phyloP scores from a whole-genome alignment of 2,888 invertebrate species.

The Rhyacophila evoluta region DNA sequence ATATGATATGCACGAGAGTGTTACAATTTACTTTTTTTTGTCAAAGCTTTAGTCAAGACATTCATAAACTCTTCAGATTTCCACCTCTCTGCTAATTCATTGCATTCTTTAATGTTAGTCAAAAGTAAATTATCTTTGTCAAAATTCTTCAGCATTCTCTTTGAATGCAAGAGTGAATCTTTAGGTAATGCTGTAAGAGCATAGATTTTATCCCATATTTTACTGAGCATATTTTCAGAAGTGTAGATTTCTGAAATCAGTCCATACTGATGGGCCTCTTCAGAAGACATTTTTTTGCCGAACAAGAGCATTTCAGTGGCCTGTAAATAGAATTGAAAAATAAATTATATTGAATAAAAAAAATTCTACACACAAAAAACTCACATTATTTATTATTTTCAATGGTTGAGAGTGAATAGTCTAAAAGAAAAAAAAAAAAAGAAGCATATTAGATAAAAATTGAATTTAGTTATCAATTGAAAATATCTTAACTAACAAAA shows the following conservation, averaged over 20 bases:
- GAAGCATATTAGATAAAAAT: too few relatives aligned
- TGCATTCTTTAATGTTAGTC: conserved; percentile 77
- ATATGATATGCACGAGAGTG: too few relatives aligned
- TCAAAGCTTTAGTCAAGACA: conserved; percentile 71
- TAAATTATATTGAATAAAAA: too few relatives aligned
- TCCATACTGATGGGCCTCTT: conserved; percentile 82
- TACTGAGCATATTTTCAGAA: conserved; percentile 70
- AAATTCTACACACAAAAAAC: too few relatives aligned
- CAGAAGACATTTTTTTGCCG: conserved; percentile 81
- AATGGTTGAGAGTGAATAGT: too few relatives aligned
- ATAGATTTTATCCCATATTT: conserved; percentile 72
- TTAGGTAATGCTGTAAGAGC: conserved; percentile 70
- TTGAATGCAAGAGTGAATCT: conserved; percentile 75
- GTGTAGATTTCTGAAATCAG: conserved; percentile 85
- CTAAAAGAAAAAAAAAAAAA: too few relatives aligned
- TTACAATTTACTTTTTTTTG: conserved; percentile 43
- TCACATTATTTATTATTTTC: too few relatives aligned
- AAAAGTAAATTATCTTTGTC: conserved; percentile 73
- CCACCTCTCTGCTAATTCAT: conserved; percentile 74
- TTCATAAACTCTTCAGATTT: conserved; percentile 75
- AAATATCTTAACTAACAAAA: too few relatives aligned
- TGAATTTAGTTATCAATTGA: too few relatives aligned
- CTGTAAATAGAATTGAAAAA: conserved; percentile 58
- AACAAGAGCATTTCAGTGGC: conserved; percentile 75
- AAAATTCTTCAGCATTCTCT: conserved; percentile 75